A percentile compares a stretch with the other conserved stretches of the same genome.
phyloP scores from a whole-genome alignment of 2,888 invertebrate species.

The Parapristionchus giblindavisi region DNA sequence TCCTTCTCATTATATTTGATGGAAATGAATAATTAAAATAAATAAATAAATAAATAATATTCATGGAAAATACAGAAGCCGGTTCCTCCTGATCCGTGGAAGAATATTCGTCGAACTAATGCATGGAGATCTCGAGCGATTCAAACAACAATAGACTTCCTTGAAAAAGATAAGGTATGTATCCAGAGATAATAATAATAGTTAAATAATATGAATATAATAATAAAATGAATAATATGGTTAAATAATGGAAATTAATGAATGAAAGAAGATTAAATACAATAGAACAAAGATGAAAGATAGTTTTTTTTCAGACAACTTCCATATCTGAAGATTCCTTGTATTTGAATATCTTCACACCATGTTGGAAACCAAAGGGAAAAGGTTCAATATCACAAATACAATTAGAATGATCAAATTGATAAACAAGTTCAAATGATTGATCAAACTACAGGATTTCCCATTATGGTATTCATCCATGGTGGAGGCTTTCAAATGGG shows the following conservation, averaged over 20 bases:
- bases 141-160: slow-evolving; percentile 28
- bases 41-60: not conserved
- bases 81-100: slow-evolving; percentile 47
- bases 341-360: slow-evolving; percentile 30
- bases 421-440: too few relatives aligned
- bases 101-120: slow-evolving; percentile 44
- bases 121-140: slow-evolving; percentile 37
- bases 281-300: too few relatives aligned
- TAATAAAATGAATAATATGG: too few relatives aligned
- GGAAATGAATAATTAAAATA: too few relatives aligned
- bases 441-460: slow-evolving; percentile 34
- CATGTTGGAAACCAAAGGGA: not conserved
- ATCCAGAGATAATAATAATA: too few relatives aligned
- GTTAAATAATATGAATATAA: too few relatives aligned
- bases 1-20: not conserved
- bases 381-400: not conserved
- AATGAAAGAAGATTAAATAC: too few relatives aligned
- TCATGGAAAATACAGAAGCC: slow-evolving; percentile 47
- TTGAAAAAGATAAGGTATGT: slow-evolving; percentile 1
- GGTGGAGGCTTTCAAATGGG: slow-evolving; percentile 55
- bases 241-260: too few relatives aligned
- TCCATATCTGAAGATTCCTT: slow-evolving; percentile 21
- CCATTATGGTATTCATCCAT: slow-evolving; percentile 49
- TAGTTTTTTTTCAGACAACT: slow-evolving; percentile 4
- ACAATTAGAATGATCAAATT: too few relatives aligned